Conservation (phyloP, 2,113 vertebrate species). For the Rousettus leschenaultii region DNA sequence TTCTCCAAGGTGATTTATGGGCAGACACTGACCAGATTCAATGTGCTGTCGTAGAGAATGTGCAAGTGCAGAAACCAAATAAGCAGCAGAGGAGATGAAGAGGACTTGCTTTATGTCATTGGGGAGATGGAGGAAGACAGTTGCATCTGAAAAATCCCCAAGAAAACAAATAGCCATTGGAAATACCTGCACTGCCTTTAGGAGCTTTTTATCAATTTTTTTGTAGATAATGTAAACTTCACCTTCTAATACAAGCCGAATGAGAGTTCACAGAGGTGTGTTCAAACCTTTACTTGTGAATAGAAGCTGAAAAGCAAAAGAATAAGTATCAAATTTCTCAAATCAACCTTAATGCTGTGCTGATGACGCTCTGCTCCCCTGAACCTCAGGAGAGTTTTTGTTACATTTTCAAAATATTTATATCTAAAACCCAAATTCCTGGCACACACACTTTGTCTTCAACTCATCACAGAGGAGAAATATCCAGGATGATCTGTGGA, state of each 20-base stretch:
- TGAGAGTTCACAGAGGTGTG: slow-evolving; percentile 54
- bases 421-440: slow-evolving; percentile 42
- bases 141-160: background rate
- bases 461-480: background rate
- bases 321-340: slow-evolving; percentile 3
- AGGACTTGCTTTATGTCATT: background rate
- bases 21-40: background rate
- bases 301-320: background rate
- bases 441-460: background rate
- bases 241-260: slow-evolving; percentile 46
- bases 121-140: background rate
- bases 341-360: background rate
- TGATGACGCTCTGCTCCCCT: background rate
- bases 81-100: background rate
- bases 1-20: background rate
- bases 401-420: slow-evolving; percentile 7
- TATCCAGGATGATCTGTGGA: slow-evolving; percentile 50
- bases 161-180: background rate
- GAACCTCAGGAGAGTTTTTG: background rate
- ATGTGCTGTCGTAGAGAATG: background rate
- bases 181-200: background rate
- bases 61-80: background rate
- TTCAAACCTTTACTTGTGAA: slow-evolving; percentile 60
- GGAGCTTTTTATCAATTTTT: background rate
- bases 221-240: background rate